Evolutionary conservation across 2,888 invertebrate genomes (phyloP).

Genomic region (Neuroscelio doddi): DNA sequence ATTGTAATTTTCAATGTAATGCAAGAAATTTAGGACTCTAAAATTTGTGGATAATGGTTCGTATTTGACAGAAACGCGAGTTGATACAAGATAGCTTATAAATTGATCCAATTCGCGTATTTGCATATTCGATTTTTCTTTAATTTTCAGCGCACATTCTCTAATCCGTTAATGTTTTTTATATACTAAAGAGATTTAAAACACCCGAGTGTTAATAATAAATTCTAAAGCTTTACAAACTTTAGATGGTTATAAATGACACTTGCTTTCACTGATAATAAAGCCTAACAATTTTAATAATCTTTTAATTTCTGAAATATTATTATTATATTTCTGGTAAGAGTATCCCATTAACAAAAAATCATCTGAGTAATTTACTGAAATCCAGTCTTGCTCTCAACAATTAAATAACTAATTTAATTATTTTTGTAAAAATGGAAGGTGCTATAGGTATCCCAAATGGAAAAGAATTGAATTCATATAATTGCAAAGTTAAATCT

Average conservation of each 20-base stretch:
- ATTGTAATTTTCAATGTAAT: conserved; percentile 27
- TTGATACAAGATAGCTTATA: conserved; percentile 31
- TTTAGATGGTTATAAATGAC: conserved; percentile 8
- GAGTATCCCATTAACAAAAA: conserved; percentile 27
- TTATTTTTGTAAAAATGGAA: too few relatives aligned
- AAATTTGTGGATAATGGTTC: conserved; percentile 25
- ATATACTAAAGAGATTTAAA: conserved; percentile 5
- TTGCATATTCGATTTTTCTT: conserved; percentile 7
- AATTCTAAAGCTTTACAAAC: conserved; percentile 32
- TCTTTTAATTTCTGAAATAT: conserved; percentile 9
- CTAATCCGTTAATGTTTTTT: conserved; percentile 19
- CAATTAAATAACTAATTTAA: too few relatives aligned
- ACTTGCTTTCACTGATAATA: conserved; percentile 24
- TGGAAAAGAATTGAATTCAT: too few relatives aligned
- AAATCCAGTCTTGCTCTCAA: too few relatives aligned
- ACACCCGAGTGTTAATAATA: conserved; percentile 15
- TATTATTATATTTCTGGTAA: conserved; percentile 7
- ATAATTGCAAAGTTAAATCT: too few relatives aligned
- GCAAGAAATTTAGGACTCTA: too few relatives aligned
- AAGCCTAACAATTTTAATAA: conserved; percentile 28
- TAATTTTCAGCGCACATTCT: background rate
- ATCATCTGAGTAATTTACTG: conserved; percentile 42
- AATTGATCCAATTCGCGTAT: conserved; percentile 33
- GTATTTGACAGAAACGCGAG: conserved; percentile 33
- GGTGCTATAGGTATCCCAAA: too few relatives aligned